A percentile compares a stretch with the other conserved stretches of the same genome.
Conservation (phyloP, 2,888 invertebrate genomes). For the Salpingus planirostris region DNA sequence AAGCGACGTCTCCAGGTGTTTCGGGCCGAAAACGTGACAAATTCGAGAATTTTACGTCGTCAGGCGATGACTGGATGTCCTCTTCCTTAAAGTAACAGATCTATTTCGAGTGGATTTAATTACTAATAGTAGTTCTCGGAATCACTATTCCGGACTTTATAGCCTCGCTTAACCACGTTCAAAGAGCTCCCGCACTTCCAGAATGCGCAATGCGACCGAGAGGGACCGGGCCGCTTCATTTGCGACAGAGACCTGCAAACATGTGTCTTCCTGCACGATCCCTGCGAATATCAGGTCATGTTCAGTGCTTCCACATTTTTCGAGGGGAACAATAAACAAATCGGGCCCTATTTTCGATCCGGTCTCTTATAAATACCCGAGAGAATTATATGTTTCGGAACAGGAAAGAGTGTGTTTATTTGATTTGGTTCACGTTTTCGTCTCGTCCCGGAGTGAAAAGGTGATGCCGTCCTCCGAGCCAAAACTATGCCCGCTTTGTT, state of each 20-base stretch:
- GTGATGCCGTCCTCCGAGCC: no score
- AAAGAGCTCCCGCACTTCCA: constrained; percentile 12
- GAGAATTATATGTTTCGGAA: constrained; percentile 11
- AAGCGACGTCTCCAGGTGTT: no score
- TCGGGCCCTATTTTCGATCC: no score
- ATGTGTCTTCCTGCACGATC: constrained; percentile 9
- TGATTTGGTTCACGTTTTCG: constrained; percentile 14
- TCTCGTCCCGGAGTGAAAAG: no score
- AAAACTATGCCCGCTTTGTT: constrained; percentile 23
- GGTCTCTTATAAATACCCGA: no score
- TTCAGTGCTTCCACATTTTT: no score
- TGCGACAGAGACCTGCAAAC: constrained; percentile 9
- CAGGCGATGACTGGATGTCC: not conserved
- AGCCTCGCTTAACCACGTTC: constrained; percentile 11
- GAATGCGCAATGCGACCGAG: constrained; percentile 6
- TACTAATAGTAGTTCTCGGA: constrained; percentile 17
- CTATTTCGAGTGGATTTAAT: constrained; percentile 21
- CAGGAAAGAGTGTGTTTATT: constrained; percentile 17
- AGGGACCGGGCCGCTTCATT: constrained; percentile 6
- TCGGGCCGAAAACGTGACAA: no score
- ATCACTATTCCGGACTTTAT: constrained; percentile 16
- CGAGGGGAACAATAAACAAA: not conserved
- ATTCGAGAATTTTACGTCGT: no score
- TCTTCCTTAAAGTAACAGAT: constrained; percentile 14
- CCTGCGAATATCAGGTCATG: no score